Evolutionary conservation across 2,888 invertebrate species (phyloP).

Genomic region (Drosophila anomalipes): DNA sequence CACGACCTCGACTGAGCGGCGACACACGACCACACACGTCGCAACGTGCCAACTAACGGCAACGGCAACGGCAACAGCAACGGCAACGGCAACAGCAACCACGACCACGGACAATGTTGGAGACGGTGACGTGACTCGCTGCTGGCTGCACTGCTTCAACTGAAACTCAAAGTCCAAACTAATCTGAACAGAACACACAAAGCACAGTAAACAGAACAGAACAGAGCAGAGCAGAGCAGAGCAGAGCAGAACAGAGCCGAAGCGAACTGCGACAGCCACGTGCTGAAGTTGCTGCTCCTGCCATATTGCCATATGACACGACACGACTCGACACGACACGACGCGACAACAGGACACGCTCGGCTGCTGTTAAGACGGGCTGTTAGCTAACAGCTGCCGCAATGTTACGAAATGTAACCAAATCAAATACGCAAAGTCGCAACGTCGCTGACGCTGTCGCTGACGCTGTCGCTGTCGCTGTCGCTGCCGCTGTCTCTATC

Average conservation of each 20-base stretch:
- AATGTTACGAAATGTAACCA: slow-evolving; percentile 57
- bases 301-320: not conserved
- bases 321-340: slow-evolving; percentile 4
- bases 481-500: not conserved
- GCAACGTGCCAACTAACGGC: slow-evolving; percentile 26
- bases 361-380: slow-evolving; percentile 32
- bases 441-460: slow-evolving; percentile 8
- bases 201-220: not conserved
- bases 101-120: slow-evolving; percentile 60
- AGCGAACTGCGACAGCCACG: slow-evolving; percentile 30
- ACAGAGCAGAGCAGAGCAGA: not conserved
- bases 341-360: slow-evolving; percentile 9
- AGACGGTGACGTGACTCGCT: slow-evolving; percentile 54
- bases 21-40: slow-evolving; percentile 35
- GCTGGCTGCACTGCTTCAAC: slow-evolving; percentile 59
- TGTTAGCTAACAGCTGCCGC: slow-evolving; percentile 47
- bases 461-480: not conserved
- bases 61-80: slow-evolving; percentile 28
- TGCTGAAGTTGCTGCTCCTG: slow-evolving; percentile 29
- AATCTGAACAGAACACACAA: slow-evolving; percentile 20
- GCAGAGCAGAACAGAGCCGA: not conserved
- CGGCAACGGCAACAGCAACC: slow-evolving; percentile 32
- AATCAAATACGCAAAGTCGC: slow-evolving; percentile 43
- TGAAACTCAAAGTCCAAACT: slow-evolving; percentile 36
- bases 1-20: slow-evolving; percentile 67